Conservation (phyloP, 1,140 invertebrate species). For the Sipha flava region DNA sequence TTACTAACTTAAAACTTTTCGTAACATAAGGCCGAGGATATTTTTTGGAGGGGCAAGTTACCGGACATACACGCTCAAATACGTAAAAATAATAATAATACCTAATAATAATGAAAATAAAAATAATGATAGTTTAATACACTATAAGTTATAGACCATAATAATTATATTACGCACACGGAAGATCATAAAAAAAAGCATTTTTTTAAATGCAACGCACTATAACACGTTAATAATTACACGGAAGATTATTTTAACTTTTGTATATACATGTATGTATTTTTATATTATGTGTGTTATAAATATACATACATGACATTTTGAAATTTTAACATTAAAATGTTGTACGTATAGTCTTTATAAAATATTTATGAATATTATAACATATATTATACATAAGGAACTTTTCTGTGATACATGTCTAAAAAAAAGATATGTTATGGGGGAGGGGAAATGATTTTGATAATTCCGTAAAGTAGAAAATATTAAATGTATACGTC, state of each 20-base stretch:
- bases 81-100: not conserved
- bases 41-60: not conserved
- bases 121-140: not conserved
- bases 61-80: not conserved
- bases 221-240: not conserved
- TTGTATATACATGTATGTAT: too few relatives aligned
- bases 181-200: not conserved
- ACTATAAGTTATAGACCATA: not conserved
- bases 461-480: not conserved
- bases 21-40: not conserved
- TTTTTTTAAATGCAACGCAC: not conserved
- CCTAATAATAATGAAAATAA: not conserved
- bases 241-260: not conserved
- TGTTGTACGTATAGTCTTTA: not conserved
- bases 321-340: not conserved
- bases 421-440: not conserved
- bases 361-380: not conserved
- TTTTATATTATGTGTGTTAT: not conserved
- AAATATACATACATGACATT: not conserved
- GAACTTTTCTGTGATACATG: constrained; percentile 1
- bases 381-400: not conserved
- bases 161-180: not conserved
- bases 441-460: not conserved
- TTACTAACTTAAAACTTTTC: not conserved
- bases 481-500: not conserved